Evolutionary conservation across 2,888 invertebrate species (phyloP).

Genomic region (Tetragnatha montana): DNA sequence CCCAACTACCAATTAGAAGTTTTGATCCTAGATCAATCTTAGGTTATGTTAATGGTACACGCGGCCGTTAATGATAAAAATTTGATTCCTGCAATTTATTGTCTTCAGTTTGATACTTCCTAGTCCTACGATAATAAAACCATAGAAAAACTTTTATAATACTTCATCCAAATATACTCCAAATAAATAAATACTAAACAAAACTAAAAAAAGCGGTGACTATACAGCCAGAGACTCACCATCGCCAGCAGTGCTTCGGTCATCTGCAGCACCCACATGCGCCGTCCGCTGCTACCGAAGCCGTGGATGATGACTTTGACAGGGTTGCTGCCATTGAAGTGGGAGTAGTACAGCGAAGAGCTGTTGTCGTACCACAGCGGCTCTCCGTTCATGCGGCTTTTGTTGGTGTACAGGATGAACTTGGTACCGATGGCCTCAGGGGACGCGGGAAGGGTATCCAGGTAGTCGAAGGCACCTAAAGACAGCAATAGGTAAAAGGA

Average conservation of each 20-base stretch:
- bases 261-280: slow-evolving; percentile 96
- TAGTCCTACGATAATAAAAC: no score
- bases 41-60: no score
- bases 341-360: slow-evolving; percentile 82
- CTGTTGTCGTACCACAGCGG: slow-evolving; percentile 74
- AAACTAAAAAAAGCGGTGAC: no score
- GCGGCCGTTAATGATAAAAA: no score
- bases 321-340: slow-evolving; percentile 86
- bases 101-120: no score
- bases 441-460: slow-evolving; percentile 88
- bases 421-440: slow-evolving; percentile 82
- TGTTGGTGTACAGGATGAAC: slow-evolving; percentile 83
- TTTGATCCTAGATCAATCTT: no score
- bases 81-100: no score
- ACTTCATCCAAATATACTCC: no score
- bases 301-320: slow-evolving; percentile 95
- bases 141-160: no score
- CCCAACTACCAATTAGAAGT: no score
- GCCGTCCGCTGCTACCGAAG: slow-evolving; percentile 92
- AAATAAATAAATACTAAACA: no score
- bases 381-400: slow-evolving; percentile 74
- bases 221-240: slow-evolving; percentile 77
- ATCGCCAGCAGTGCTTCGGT: slow-evolving; percentile 91
- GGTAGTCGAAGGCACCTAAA: slow-evolving; percentile 88
- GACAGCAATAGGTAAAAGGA: no score